Evolutionary conservation across 2,888 invertebrate genomes (phyloP), one percentile per base, ranked within the genome.

Genomic region (Conchocele bisecta): DNA sequence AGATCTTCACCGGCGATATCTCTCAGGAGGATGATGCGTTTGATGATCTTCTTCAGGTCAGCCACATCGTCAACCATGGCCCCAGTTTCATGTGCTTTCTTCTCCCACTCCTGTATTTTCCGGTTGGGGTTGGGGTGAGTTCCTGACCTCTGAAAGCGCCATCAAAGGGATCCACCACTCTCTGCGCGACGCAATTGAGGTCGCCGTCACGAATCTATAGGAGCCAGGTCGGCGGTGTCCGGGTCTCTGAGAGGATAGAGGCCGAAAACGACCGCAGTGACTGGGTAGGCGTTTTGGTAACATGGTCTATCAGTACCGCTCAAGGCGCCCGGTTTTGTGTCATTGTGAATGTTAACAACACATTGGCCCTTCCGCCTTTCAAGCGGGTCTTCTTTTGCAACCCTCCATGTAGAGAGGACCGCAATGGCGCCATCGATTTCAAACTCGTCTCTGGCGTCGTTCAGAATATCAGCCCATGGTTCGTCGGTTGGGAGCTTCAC

Each of bases 111-210:
- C 28, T 54, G 6, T 7, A 53, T 37, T 13, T 41, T 54, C 7
- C 13, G 42, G 17, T 35, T 51, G 41, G 15, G 17, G 53, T n/a
- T 3, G 24, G 22, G 3, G 63, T 37, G 13, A 54, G 54, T 4
- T 42, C 69, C 41, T 69, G 57, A 28, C 56, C 69, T n/a, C 51
- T 2, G 6, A 20, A 26, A 26, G 57, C 69, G 20, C 50, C 50
- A 17, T 69, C 70, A 51, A 70, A 65, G 59, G 57, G 59, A 51
- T 65, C 57, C 13, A 65, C 31, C 7, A 69, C 64, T 33, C 68
- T 24, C 61, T 56, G 68, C 3, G 68, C 68, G 26, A 68, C 56
- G 33, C 68, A 68, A 26, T 68, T 69, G 50, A 69, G 50, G 56
- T 69, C 57, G 31, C 69, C 64, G 44, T 44, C 44, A 9, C 13